Percentiles rank a stretch among this genome's conserved stretches.
Evolutionary conservation across 2,113 vertebrate species (phyloP).

Genomic region (Apteryx mantelli): DNA sequence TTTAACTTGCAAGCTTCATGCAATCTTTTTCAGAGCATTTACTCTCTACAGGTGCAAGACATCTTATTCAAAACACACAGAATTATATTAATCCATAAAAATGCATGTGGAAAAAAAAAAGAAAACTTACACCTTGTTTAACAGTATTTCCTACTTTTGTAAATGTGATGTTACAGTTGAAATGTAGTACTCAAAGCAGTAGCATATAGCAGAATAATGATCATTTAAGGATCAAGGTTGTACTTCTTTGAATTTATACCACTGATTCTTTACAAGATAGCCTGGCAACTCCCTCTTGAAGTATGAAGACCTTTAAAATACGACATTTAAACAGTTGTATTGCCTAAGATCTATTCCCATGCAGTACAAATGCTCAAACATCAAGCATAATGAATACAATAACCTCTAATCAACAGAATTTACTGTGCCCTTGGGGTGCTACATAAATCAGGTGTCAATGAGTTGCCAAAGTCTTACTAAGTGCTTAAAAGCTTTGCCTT

Average conservation of each 20-base stretch:
- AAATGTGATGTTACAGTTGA: background rate
- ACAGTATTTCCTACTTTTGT: background rate
- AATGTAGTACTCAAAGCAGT: background rate
- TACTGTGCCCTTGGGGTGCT: background rate
- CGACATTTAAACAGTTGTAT: background rate
- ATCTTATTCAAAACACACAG: background rate
- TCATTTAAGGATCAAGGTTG: background rate
- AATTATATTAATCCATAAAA: background rate
- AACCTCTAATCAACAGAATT: constrained; percentile 36
- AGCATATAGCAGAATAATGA: background rate
- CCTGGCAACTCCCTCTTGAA: background rate
- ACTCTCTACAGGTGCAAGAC: background rate
- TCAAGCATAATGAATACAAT: background rate
- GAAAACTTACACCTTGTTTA: background rate
- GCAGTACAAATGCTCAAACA: constrained; percentile 1
- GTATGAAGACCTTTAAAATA: constrained; percentile 9
- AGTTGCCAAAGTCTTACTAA: constrained; percentile 4
- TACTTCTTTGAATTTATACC: background rate
- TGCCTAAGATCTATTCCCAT: background rate
- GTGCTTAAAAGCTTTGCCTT: constrained; percentile 19
- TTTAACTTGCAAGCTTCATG: background rate
- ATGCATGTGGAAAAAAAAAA: background rate
- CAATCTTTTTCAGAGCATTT: background rate
- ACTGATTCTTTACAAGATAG: background rate
- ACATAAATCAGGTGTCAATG: constrained; percentile 1